A percentile compares a stretch with the other conserved stretches of the same genome.
phyloP scores from a whole-genome alignment of 2,113 vertebrate species.

The Naja naja region DNA sequence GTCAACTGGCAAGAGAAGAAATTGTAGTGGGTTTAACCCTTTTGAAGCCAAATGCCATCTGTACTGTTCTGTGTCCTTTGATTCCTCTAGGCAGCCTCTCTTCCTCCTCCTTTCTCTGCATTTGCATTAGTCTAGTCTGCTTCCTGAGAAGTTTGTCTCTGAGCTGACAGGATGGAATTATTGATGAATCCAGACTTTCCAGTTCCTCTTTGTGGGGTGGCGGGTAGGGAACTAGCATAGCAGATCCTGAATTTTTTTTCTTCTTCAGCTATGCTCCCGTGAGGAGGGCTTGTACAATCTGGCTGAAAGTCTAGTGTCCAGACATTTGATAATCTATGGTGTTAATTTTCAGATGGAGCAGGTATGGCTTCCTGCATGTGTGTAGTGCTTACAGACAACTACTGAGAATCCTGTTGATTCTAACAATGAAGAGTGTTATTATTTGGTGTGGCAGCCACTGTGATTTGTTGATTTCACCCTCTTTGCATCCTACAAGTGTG shows the following conservation, averaged over 20 bases:
- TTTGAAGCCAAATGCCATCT: background rate
- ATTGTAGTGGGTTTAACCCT: background rate
- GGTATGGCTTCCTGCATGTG: background rate
- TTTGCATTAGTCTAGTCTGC: background rate
- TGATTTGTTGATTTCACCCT: background rate
- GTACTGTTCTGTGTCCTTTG: background rate
- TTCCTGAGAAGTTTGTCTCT: background rate
- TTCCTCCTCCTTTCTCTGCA: background rate
- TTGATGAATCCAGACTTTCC: background rate
- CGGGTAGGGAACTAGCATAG: background rate
- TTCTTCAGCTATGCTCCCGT: background rate
- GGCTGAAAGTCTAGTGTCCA: background rate
- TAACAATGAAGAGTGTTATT: background rate
- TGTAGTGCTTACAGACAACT: background rate
- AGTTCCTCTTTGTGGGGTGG: background rate
- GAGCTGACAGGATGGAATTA: background rate
- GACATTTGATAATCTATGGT: background rate
- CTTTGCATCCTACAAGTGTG: background rate
- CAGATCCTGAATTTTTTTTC: background rate
- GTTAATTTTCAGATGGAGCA: background rate
- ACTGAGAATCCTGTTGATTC: background rate
- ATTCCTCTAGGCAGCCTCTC: background rate
- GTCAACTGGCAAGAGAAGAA: background rate
- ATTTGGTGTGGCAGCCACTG: background rate
- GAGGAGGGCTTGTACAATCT: background rate